phyloP scores from a whole-genome alignment of 2,888 invertebrate genomes.

The Euplagia quadripunctaria region DNA sequence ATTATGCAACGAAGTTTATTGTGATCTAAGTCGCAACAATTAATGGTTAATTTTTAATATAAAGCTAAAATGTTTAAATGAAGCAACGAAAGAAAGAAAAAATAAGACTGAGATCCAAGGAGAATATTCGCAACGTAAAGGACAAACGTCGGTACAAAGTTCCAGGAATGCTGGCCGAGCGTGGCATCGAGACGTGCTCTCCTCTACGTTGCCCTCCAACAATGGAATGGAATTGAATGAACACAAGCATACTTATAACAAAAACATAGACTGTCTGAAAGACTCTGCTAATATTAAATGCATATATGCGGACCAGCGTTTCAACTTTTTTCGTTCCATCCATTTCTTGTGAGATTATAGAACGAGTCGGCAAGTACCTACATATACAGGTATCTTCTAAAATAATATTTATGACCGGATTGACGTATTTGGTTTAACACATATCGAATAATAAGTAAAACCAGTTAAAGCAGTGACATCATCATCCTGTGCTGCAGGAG shows the following conservation, averaged over 20 bases:
- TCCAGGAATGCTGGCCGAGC: conserved; percentile 59
- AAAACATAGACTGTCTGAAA: conserved; percentile 31
- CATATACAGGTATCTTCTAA: neutral
- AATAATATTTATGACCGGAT: conserved; percentile 52
- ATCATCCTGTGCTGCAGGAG: conserved; percentile 80
- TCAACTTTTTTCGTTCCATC: conserved; percentile 22
- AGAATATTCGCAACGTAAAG: conserved; percentile 61
- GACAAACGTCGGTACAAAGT: conserved; percentile 60
- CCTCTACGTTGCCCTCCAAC: conserved; percentile 48
- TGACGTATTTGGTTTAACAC: conserved; percentile 72
- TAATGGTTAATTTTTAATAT: no score
- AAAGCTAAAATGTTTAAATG: no score
- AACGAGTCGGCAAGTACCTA: conserved; percentile 13
- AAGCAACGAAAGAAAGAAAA: neutral
- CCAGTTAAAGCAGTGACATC: conserved; percentile 85
- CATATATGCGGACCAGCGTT: conserved; percentile 41
- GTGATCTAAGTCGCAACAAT: neutral
- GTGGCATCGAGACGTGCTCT: conserved; percentile 31
- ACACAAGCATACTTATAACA: conserved; percentile 50
- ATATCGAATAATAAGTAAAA: conserved; percentile 82
- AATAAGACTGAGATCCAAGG: conserved; percentile 23
- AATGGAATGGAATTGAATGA: conserved; percentile 64
- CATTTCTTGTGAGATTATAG: conserved; percentile 22
- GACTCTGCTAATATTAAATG: conserved; percentile 35
- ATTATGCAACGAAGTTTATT: neutral